Evolutionary conservation across 1,140 invertebrate genomes (phyloP).

Genomic region (Platorchestia sp.): DNA sequence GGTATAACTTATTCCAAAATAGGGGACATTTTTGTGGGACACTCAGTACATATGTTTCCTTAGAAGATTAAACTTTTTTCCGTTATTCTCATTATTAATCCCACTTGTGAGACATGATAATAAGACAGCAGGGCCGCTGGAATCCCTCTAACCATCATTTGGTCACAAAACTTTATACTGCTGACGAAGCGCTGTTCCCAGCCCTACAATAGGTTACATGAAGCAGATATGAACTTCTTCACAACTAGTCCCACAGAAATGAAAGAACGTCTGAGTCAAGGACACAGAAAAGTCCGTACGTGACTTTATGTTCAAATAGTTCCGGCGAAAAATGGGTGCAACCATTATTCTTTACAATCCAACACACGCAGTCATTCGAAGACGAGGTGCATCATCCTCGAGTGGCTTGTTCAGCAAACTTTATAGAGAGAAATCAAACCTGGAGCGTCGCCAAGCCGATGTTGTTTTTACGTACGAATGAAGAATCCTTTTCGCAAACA

Average conservation of each 20-base stretch:
- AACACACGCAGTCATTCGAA: not conserved
- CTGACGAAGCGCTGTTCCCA: not conserved
- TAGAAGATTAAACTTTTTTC: no score
- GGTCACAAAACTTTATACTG: not conserved
- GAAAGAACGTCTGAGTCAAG: not conserved
- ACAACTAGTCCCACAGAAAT: not conserved
- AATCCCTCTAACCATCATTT: not conserved
- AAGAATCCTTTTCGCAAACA: not conserved
- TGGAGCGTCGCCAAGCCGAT: not conserved
- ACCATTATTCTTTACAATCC: not conserved
- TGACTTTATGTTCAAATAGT: not conserved
- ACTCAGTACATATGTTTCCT: no score
- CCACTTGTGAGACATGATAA: no score
- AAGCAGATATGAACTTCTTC: not conserved
- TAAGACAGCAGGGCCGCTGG: no score
- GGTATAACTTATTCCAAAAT: no score
- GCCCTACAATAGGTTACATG: not conserved
- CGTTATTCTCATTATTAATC: no score
- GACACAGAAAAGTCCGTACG: not conserved
- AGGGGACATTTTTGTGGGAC: no score
- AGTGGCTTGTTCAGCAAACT: not conserved
- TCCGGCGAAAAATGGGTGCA: not conserved
- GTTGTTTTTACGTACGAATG: not conserved
- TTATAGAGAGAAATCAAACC: not conserved
- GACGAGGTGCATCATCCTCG: not conserved